A percentile compares a stretch with the other conserved stretches of the same genome.
Conservation (phyloP, 2,888 invertebrate species). For the Tyria jacobaeae region DNA sequence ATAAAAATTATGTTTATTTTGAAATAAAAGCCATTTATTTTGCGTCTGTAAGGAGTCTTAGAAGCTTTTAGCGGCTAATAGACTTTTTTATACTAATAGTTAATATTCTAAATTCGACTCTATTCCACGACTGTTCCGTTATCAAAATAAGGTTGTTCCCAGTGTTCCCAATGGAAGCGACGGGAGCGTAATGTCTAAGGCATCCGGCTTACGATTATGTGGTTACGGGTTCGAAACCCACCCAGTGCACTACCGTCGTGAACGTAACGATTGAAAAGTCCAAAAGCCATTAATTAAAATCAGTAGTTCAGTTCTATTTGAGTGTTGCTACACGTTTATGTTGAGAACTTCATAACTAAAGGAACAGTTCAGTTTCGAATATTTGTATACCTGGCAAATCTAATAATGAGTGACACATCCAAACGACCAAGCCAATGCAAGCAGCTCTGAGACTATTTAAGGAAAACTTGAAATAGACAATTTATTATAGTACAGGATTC, state of each 20-base stretch:
- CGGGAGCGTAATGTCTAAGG: too few relatives aligned
- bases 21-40: background rate
- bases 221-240: too few relatives aligned
- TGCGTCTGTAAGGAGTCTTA: background rate
- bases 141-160: too few relatives aligned
- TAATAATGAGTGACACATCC: background rate
- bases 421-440: background rate
- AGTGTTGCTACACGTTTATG: background rate
- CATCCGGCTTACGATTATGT: too few relatives aligned
- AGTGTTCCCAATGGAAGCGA: too few relatives aligned
- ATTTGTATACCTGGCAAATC: background rate
- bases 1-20: slow-evolving; percentile 9
- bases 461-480: background rate
- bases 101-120: too few relatives aligned
- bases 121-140: too few relatives aligned
- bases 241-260: too few relatives aligned
- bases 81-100: too few relatives aligned
- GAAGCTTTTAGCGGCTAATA: background rate
- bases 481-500: too few relatives aligned
- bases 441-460: background rate
- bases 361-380: background rate
- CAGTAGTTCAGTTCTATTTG: background rate
- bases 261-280: background rate
- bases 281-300: background rate
- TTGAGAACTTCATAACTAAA: background rate